Conservation (phyloP, 1,140 invertebrate genomes). For the Cephus cinctus region DNA sequence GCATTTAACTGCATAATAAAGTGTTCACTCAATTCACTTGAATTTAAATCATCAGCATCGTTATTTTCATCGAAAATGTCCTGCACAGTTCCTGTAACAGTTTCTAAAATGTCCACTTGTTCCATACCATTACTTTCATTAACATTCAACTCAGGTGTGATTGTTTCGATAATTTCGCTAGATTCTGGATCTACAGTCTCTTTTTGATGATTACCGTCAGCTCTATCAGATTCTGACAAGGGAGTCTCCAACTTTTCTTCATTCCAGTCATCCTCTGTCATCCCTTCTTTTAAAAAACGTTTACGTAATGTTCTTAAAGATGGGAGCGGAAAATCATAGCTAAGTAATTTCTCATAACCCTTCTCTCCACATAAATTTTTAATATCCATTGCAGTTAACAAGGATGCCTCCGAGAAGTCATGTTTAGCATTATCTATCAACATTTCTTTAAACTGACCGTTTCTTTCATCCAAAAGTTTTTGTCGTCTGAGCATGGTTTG, state of each 20-base stretch:
- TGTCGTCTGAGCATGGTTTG: slow-evolving; percentile 39
- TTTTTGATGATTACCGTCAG: too few relatives aligned
- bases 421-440: slow-evolving; percentile 22
- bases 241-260: background rate
- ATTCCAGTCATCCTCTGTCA: background rate
- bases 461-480: slow-evolving; percentile 35
- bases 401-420: slow-evolving; percentile 30
- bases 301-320: slow-evolving; percentile 16
- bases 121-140: slow-evolving; percentile 9
- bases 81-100: slow-evolving; percentile 45
- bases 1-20: slow-evolving; percentile 27
- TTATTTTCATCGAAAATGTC: slow-evolving; percentile 49
- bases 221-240: too few relatives aligned
- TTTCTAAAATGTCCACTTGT: slow-evolving; percentile 18
- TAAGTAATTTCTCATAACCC: slow-evolving; percentile 39
- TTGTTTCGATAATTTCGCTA: slow-evolving; percentile 3
- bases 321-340: slow-evolving; percentile 42
- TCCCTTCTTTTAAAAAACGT: slow-evolving; percentile 3
- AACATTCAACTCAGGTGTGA: background rate
- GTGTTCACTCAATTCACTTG: slow-evolving; percentile 34
- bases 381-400: slow-evolving; percentile 34
- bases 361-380: slow-evolving; percentile 30
- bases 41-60: slow-evolving; percentile 39
- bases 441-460: slow-evolving; percentile 31
- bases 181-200: slow-evolving; percentile 13